Evolutionary conservation across 2,797 vertebrate species (phyloP), one percentile per base, ranked within the genome.

Genomic region (Malurus splendens): DNA sequence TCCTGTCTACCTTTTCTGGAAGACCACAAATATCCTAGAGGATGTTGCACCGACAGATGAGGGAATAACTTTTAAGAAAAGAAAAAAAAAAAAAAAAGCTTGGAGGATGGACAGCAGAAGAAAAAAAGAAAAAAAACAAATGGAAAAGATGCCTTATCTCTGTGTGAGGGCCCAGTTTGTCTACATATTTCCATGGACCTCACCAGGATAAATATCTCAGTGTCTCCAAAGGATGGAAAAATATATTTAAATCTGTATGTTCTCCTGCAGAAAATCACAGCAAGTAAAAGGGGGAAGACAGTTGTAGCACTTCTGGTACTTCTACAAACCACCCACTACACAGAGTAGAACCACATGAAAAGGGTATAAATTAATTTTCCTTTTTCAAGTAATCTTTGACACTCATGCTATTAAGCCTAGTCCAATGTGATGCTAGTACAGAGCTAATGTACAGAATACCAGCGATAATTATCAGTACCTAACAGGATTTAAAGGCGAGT

Each of bases 351-450:
- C 77, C 3, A 8, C 67, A 65, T 7, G 2, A 6, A 62, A 90
- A 93, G 75, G 90, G 91, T 89, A 92, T 87, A 91, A 93, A 77
- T 71, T 32, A 60, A 45, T 85, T 92, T 93, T 90, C 73, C 85
- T 90, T 94, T 92, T 92, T 82, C 92, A 86, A 90, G 90, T 86
- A 50, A 91, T 70, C 90, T 92, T 79, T 86, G 92, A 76, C 77
- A 51, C 42, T 78, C 56, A 50, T 36, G 15, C 45, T 47, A 84
- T 66, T 73, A 93, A 59, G 71, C 87, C 87, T 87, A 79, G 87
- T 64, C 90, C 80, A 67, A 82, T 22, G 67, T 73, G 80, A 90
- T 57, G 82, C 89, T 84, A 93, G 82, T 42, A 74, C 24, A 94
- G 87, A 87, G 74, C 74, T 92, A 86, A 77, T 92, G 92, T 86